Evolutionary conservation across 92 coral and sea anemone genomes (phyloP).

Genomic region (Porites cylindrica): DNA sequence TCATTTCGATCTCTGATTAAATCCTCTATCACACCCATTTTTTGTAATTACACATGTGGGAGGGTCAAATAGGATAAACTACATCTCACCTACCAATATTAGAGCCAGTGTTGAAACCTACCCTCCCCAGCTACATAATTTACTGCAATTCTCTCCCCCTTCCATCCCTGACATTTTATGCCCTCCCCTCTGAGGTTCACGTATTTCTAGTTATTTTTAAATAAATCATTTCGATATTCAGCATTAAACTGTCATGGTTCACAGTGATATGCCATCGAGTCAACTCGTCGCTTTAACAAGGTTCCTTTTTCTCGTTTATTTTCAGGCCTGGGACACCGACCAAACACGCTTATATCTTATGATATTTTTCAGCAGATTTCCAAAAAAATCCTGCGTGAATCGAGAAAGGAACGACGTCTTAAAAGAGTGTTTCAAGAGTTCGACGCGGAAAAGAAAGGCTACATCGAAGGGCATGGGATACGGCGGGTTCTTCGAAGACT

Average conservation of each 20-base stretch:
- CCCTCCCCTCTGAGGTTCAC: too few relatives aligned
- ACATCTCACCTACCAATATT: too few relatives aligned
- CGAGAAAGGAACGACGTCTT: constrained; percentile 58
- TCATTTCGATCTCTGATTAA: not conserved
- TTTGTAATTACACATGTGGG: too few relatives aligned
- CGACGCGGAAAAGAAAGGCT: constrained; percentile 81
- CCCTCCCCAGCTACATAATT: too few relatives aligned
- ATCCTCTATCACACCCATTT: too few relatives aligned
- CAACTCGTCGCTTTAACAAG: not conserved
- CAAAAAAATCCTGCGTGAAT: constrained; percentile 55
- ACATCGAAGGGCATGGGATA: constrained; percentile 74
- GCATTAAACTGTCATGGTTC: not conserved
- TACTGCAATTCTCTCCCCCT: too few relatives aligned
- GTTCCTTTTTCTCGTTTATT: not conserved
- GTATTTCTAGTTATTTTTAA: too few relatives aligned
- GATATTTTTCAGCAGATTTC: constrained; percentile 58
- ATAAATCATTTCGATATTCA: not conserved
- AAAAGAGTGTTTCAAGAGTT: constrained; percentile 78
- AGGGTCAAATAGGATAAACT: too few relatives aligned
- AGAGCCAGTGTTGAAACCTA: too few relatives aligned
- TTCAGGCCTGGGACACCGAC: constrained; percentile 36
- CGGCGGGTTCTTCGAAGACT: constrained; percentile 42
- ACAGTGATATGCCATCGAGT: not conserved
- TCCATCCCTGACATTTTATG: too few relatives aligned
- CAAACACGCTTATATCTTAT: constrained; percentile 61